Conservation (phyloP, 2,797 vertebrate genomes). For the Paramormyrops hopkinsi region DNA sequence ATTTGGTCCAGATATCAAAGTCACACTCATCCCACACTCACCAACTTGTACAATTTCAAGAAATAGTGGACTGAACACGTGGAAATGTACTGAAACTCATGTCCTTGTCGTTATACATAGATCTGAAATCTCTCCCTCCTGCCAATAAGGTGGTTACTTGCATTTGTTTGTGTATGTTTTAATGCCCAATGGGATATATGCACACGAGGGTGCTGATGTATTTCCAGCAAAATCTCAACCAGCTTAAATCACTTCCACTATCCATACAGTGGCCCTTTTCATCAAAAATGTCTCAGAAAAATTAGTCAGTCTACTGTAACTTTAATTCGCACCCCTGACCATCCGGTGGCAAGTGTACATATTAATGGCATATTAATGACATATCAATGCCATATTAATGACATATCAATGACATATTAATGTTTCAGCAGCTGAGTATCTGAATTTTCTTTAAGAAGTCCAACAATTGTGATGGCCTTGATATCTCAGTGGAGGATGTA, state of each 20-base stretch:
- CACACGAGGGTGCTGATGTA: background rate
- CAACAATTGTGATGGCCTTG: background rate
- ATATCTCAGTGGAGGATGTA: background rate
- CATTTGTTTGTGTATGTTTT: background rate
- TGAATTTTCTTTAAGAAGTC: background rate
- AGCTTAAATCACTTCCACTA: background rate
- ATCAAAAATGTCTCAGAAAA: background rate
- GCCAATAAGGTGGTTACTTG: background rate
- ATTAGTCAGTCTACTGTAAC: background rate
- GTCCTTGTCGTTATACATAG: background rate
- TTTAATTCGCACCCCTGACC: background rate
- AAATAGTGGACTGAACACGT: background rate
- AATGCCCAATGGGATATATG: background rate
- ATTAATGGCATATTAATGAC: background rate
- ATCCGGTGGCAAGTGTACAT: background rate
- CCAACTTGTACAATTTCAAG: background rate
- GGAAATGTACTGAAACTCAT: background rate
- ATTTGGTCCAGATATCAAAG: background rate
- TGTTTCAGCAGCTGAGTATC: background rate
- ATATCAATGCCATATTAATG: background rate
- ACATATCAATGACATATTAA: background rate
- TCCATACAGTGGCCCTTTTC: background rate
- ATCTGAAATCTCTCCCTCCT: background rate
- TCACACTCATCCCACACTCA: background rate
- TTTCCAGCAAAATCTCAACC: background rate